Evolutionary conservation across 1,140 invertebrate species (phyloP).

Genomic region (Aphis craccivora): DNA sequence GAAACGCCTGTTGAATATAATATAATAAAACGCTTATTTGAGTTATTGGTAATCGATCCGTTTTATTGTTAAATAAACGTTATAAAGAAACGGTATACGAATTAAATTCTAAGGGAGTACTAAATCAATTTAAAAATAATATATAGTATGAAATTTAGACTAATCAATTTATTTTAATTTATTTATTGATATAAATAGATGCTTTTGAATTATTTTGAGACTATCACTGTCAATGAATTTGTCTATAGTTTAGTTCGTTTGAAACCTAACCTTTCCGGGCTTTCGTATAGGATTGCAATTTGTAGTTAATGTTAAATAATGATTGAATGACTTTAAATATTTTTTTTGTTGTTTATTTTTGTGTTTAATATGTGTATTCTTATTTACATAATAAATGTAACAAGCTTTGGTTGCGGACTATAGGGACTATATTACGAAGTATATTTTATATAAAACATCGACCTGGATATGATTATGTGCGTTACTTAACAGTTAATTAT

Average conservation of each 20-base stretch:
- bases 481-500: neutral
- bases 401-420: neutral
- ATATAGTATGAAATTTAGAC: neutral
- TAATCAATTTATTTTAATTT: constrained; percentile 29
- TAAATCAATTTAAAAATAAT: neutral
- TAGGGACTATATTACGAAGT: no score
- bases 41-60: constrained; percentile 10
- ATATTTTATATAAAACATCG: no score
- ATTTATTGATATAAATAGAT: neutral
- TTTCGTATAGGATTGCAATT: neutral
- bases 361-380: neutral
- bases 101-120: neutral
- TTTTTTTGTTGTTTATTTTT: neutral
- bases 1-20: neutral
- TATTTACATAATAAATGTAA: neutral
- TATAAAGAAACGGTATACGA: neutral
- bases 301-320: neutral
- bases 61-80: neutral
- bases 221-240: neutral
- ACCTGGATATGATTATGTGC: no score
- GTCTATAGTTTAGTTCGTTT: neutral
- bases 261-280: neutral
- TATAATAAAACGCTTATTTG: neutral
- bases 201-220: neutral
- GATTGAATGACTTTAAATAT: neutral